These are phyloP conservation scores for Girardinus metallicus DNA, from an alignment of 2,797 vertebrate genomes.

Conservation along the genomic window DNA sequence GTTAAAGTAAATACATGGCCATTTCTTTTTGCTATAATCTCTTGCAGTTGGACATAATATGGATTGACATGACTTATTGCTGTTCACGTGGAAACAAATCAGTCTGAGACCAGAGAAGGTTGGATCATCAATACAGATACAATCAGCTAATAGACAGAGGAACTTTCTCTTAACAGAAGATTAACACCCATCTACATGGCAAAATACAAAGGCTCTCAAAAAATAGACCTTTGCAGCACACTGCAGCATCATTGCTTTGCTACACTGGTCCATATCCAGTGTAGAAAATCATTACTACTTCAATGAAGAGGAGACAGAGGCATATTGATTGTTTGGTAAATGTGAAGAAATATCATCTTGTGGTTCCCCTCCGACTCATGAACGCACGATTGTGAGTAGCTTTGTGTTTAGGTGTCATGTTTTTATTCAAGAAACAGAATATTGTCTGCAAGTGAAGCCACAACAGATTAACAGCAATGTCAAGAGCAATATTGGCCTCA, in stretches of 20 bases:
- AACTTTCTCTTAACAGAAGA: constrained; percentile 11
- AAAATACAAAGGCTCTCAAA: constrained; percentile 4
- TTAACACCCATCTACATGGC: background rate
- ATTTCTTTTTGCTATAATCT: constrained; percentile 20
- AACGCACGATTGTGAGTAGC: constrained; percentile 4
- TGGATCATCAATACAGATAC: constrained; percentile 46
- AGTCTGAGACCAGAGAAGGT: constrained; percentile 16
- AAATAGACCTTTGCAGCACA: background rate
- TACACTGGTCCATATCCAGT: constrained; percentile 11
- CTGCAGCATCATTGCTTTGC: background rate
- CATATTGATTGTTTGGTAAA: constrained; percentile 58
- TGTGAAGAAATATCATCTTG: constrained; percentile 45
- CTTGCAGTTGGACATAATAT: constrained; percentile 22
- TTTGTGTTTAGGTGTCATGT: constrained; percentile 7
- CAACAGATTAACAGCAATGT: background rate
- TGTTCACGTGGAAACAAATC: constrained; percentile 28
- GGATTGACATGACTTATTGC: constrained; percentile 44
- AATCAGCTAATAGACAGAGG: constrained; percentile 32
- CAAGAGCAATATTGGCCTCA: background rate
- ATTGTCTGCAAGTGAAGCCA: constrained; percentile 12
- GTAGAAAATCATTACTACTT: constrained; percentile 41
- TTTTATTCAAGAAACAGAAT: constrained; percentile 27
- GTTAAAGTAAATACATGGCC: constrained; percentile 31
- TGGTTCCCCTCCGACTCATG: constrained; percentile 7
- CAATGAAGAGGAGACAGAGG: constrained; percentile 43